A percentile compares a stretch with the other conserved stretches of the same genome.
Conservation (phyloP, 1,140 invertebrate genomes). For the Saxidomus purpurata region DNA sequence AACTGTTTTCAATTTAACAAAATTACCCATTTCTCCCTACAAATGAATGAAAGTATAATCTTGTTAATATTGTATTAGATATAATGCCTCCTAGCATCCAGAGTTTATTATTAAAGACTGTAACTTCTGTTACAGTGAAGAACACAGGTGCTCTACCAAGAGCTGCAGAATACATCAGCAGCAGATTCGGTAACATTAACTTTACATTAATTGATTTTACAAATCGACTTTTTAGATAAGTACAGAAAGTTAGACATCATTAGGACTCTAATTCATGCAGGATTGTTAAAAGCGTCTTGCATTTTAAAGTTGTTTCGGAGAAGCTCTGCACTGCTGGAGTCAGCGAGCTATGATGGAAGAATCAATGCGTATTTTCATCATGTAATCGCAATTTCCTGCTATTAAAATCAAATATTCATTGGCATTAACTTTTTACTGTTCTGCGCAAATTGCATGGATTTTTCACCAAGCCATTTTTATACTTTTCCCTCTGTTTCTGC, state of each 20-base stretch:
- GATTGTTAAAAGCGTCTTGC: constrained; percentile 25
- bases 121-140: background rate
- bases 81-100: background rate
- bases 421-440: constrained; percentile 5
- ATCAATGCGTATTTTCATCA: background rate
- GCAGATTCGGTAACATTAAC: constrained; percentile 21
- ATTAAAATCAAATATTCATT: constrained; percentile 29
- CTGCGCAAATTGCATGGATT: background rate
- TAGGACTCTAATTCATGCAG: constrained; percentile 2
- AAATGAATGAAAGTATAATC: background rate
- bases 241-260: constrained; percentile 28
- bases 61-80: constrained; percentile 23
- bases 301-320: background rate
- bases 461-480: background rate
- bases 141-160: constrained; percentile 11
- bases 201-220: constrained; percentile 42
- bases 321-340: background rate
- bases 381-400: constrained; percentile 12
- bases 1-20: constrained; percentile 7
- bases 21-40: background rate
- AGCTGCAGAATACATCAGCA: constrained; percentile 1
- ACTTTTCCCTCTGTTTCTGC: background rate
- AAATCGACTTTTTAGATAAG: constrained; percentile 19
- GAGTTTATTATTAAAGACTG: background rate
- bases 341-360: background rate